Percentiles rank a stretch among this genome's conserved stretches.
phyloP scores from a whole-genome alignment of 2,797 vertebrate genomes.

The Podargus strigoides region DNA sequence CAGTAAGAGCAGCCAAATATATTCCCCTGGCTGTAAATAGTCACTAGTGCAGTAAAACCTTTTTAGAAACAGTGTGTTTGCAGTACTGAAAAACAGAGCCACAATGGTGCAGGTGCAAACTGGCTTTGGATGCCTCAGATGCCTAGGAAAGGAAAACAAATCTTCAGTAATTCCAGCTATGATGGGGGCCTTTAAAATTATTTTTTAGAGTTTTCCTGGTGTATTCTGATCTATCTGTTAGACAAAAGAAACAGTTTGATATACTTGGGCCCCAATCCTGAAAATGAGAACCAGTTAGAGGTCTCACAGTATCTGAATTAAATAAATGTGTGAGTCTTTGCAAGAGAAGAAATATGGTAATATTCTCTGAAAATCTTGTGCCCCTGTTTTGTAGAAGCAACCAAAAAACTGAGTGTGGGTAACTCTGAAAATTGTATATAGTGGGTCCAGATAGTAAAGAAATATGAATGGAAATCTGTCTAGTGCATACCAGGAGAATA shows the following conservation, averaged over 20 bases:
- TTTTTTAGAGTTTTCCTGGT: neutral
- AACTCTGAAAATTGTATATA: neutral
- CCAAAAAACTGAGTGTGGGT: neutral
- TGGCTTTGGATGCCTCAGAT: neutral
- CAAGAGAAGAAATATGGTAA: neutral
- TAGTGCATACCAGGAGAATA: neutral
- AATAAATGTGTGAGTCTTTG: neutral
- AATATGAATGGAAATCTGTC: constrained; percentile 1
- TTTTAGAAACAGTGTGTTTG: neutral
- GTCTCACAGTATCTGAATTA: neutral
- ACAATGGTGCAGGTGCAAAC: neutral
- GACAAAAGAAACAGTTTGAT: neutral
- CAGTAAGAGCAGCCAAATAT: neutral
- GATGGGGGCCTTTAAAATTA: neutral
- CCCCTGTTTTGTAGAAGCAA: neutral
- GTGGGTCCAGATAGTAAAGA: neutral
- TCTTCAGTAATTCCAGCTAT: neutral
- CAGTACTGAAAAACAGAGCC: neutral
- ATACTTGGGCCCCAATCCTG: neutral
- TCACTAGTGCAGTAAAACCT: neutral
- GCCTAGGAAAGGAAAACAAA: neutral
- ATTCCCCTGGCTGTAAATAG: neutral
- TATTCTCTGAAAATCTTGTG: neutral
- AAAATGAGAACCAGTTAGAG: neutral
- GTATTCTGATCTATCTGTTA: neutral